Conservation (phyloP, 2,113 vertebrate species). For the Gasterosteus nipponicus region DNA sequence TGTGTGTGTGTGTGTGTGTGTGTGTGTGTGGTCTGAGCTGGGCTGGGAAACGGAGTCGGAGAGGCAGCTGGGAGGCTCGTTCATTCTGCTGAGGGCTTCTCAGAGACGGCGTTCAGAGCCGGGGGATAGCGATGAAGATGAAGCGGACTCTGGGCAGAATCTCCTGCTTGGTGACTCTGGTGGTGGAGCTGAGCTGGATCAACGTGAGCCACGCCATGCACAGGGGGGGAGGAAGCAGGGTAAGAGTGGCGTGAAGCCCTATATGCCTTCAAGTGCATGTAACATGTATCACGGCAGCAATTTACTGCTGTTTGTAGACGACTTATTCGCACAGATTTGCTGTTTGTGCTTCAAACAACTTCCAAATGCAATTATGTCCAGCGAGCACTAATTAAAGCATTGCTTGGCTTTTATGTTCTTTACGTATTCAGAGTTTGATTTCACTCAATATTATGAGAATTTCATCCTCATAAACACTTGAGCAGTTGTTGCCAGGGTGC, state of each 20-base stretch:
- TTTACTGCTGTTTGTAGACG: neutral
- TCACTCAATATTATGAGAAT: neutral
- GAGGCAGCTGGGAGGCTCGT: conserved; percentile 35
- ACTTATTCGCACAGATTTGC: neutral
- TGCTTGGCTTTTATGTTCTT: neutral
- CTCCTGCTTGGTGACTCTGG: conserved; percentile 62
- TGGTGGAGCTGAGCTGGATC: conserved; percentile 73
- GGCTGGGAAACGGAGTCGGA: conserved; percentile 47
- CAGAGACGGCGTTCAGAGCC: conserved; percentile 9
- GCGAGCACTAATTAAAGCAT: neutral
- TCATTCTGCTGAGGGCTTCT: conserved; percentile 20
- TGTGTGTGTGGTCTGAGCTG: conserved; percentile 64
- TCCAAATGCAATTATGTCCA: neutral
- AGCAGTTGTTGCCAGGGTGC: neutral
- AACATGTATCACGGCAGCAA: neutral
- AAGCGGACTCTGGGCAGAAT: conserved; percentile 54
- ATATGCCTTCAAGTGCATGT: neutral
- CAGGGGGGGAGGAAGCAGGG: conserved; percentile 49
- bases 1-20: conserved; percentile 20
- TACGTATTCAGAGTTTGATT: neutral
- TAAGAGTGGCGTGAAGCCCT: conserved; percentile 36
- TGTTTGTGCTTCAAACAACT: neutral
- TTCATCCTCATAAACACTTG: conserved; percentile 16
- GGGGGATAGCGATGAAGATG: conserved; percentile 50
- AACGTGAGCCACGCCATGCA: conserved; percentile 56